Percentiles rank a stretch among this genome's conserved stretches.
phyloP scores from a whole-genome alignment of 2,113 vertebrate genomes.

The Dicrurus megarhynchus region DNA sequence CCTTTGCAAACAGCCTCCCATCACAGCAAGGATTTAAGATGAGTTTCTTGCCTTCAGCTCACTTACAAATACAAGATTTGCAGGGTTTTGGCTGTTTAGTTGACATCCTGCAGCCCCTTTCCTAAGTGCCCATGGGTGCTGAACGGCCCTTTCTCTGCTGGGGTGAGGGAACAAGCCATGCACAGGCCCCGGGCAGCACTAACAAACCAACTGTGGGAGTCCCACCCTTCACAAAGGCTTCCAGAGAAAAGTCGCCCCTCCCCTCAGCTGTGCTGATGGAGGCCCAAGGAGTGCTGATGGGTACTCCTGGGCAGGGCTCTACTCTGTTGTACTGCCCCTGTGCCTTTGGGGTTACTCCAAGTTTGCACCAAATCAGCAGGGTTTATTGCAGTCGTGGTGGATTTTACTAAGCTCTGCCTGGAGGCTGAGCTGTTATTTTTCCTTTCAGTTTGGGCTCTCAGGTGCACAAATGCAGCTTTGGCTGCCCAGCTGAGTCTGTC shows the following conservation, averaged over 20 bases:
- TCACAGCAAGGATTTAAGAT: neutral
- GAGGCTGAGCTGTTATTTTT: slow-evolving; percentile 10
- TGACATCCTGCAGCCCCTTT: neutral
- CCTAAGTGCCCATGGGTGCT: neutral
- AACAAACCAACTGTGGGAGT: neutral
- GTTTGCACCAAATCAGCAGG: neutral
- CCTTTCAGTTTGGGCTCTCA: slow-evolving; percentile 8
- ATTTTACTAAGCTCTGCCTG: neutral
- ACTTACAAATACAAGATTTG: neutral
- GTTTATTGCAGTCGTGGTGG: neutral
- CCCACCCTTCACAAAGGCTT: neutral
- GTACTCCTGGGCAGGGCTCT: neutral
- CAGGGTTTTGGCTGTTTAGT: neutral
- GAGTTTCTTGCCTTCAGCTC: neutral
- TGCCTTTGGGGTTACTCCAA: neutral
- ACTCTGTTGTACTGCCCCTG: neutral
- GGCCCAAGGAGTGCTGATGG: neutral
- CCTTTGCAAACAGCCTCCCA: neutral
- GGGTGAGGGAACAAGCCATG: neutral
- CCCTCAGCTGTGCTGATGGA: neutral
- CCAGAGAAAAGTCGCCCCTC: neutral
- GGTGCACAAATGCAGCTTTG: neutral
- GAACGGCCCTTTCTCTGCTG: neutral
- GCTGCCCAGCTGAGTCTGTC: neutral
- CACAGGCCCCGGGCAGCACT: neutral